phyloP scores from a whole-genome alignment of 2,797 vertebrate genomes.

The Amphiprion clarkii region DNA sequence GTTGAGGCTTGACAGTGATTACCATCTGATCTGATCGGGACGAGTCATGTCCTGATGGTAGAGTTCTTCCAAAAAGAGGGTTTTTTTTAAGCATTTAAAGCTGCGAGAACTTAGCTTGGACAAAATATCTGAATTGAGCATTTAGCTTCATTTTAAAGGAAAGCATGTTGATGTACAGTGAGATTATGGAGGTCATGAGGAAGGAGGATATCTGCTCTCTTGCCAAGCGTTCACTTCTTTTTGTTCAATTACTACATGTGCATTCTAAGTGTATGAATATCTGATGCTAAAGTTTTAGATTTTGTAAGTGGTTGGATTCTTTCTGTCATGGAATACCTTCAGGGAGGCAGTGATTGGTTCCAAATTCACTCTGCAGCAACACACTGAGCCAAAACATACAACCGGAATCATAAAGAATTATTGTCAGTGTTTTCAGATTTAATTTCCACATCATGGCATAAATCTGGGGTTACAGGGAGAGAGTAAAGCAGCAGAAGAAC shows the following conservation, averaged over 20 bases:
- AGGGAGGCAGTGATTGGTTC: not conserved
- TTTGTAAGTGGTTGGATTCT: not conserved
- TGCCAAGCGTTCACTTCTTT: no score
- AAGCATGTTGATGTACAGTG: not conserved
- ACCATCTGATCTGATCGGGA: conserved; percentile 42
- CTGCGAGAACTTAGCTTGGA: not conserved
- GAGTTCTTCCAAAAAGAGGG: conserved; percentile 8
- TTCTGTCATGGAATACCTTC: not conserved
- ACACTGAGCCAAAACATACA: not conserved
- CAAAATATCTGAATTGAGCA: conserved; percentile 11
- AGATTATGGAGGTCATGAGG: not conserved
- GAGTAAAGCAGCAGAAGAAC: not conserved
- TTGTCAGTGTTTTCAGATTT: not conserved
- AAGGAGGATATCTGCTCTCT: not conserved
- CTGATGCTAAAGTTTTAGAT: not conserved
- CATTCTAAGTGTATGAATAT: no score
- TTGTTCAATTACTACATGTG: not conserved
- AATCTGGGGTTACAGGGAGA: not conserved
- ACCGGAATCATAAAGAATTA: not conserved
- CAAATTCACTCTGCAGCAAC: not conserved
- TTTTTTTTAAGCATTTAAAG: conserved; percentile 14
- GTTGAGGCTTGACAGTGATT: conserved; percentile 40
- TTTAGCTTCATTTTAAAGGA: conserved; percentile 28
- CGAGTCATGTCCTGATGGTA: not conserved
- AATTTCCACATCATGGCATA: not conserved